These are phyloP conservation scores for Oligia latruncula DNA, from an alignment of 2,888 invertebrate genomes.

Conservation along the genomic window DNA sequence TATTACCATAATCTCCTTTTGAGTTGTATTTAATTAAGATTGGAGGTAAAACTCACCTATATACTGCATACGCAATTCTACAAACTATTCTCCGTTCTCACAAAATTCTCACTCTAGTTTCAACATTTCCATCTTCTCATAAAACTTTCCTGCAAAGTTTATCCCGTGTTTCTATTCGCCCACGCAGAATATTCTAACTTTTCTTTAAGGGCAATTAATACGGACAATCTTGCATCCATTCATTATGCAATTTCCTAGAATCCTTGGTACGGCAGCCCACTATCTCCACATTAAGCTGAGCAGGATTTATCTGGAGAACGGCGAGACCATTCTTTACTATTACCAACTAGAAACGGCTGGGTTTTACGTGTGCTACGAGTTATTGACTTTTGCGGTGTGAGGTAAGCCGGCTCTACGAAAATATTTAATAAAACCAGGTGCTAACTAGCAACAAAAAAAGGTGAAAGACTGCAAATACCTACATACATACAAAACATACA, in stretches of 20 bases:
- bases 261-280: slow-evolving; percentile 56
- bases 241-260: slow-evolving; percentile 66
- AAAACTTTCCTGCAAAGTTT: slow-evolving; percentile 15
- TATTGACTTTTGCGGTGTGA: slow-evolving; percentile 43
- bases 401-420: slow-evolving; percentile 9
- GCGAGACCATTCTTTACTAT: slow-evolving; percentile 73
- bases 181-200: slow-evolving; percentile 36
- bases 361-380: slow-evolving; percentile 52
- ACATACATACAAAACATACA: background rate
- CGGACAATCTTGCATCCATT: slow-evolving; percentile 63
- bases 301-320: slow-evolving; percentile 72
- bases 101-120: slow-evolving; percentile 1
- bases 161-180: slow-evolving; percentile 18
- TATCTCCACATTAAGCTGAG: slow-evolving; percentile 72
- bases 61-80: background rate
- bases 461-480: background rate
- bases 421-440: slow-evolving; percentile 13
- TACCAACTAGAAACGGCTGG: slow-evolving; percentile 62
- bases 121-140: background rate
- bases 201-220: slow-evolving; percentile 60
- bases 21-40: background rate
- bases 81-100: background rate
- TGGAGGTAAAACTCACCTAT: background rate
- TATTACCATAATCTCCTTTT: background rate
- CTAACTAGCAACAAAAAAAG: background rate